A percentile compares a stretch with the other conserved stretches of the same genome.
These are phyloP conservation scores for Colossoma macropomum DNA, from an alignment of 2,113 vertebrate species.

Conservation along the genomic window DNA sequence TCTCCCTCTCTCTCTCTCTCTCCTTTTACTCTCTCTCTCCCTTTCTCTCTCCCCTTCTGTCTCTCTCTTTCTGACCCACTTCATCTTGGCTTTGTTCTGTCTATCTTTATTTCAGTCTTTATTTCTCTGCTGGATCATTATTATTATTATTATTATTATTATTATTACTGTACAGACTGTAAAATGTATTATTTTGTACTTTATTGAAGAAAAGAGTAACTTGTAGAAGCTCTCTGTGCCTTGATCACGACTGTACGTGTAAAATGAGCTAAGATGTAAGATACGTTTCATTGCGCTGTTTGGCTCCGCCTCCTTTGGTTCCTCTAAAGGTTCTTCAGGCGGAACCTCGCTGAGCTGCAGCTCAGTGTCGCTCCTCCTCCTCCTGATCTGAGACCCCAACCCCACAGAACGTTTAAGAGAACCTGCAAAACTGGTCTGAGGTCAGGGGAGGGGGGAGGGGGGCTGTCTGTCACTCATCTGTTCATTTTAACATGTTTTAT, in stretches of 20 bases:
- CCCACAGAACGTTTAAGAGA: background rate
- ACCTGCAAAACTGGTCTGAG: slow-evolving; percentile 15
- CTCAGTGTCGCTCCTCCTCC: slow-evolving; percentile 2
- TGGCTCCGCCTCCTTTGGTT: slow-evolving; percentile 83
- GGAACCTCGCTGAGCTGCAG: slow-evolving; percentile 27
- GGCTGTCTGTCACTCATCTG: slow-evolving; percentile 84
- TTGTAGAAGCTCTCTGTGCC: slow-evolving; percentile 98
- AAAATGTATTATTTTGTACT: slow-evolving; percentile 99
- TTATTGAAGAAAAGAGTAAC: slow-evolving; percentile 90
- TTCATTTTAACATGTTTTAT: slow-evolving; percentile 52
- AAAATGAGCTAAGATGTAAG: slow-evolving; percentile 94
- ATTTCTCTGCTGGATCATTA: slow-evolving; percentile 97
- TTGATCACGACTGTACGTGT: slow-evolving; percentile 97
- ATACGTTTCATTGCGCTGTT: slow-evolving; percentile 95
- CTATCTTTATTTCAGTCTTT: slow-evolving; percentile 68
- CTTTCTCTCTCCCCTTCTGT: too few species aligned
- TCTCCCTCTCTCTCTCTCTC: too few species aligned
- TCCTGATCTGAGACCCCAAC: background rate
- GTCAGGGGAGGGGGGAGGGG: slow-evolving; percentile 46
- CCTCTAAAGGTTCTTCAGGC: slow-evolving; percentile 68
- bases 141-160: slow-evolving; percentile 75
- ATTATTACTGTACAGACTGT: slow-evolving; percentile 91
- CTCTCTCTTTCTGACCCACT: too few species aligned
- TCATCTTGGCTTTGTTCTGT: slow-evolving; percentile 70
- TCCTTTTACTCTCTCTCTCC: too few species aligned